Conservation (phyloP, 2,113 vertebrate genomes). For the Phycodurus eques region DNA sequence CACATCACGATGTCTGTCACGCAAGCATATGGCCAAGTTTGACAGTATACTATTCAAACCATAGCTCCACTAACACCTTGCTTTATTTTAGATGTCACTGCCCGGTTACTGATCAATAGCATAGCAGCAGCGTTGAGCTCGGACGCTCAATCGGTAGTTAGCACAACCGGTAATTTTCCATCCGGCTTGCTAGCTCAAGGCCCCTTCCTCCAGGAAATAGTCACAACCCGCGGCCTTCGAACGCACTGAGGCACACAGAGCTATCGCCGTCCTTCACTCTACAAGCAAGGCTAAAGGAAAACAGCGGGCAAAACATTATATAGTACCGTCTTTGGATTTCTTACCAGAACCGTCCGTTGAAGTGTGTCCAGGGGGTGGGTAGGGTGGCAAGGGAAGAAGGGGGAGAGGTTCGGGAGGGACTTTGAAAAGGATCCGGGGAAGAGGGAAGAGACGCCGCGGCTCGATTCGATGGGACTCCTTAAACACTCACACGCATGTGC, state of each 20-base stretch:
- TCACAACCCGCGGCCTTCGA: slow-evolving; percentile 63
- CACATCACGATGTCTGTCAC: slow-evolving; percentile 35
- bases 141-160: neutral
- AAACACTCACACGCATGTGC: slow-evolving; percentile 61
- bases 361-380: slow-evolving; percentile 68
- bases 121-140: fast-evolving
- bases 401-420: slow-evolving; percentile 79
- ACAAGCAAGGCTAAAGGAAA: slow-evolving; percentile 2
- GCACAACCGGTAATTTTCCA: slow-evolving; percentile 39
- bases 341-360: slow-evolving; percentile 66
- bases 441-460: slow-evolving; percentile 72
- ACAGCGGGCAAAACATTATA: slow-evolving; percentile 11
- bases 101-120: fast-evolving
- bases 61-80: neutral
- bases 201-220: slow-evolving; percentile 44
- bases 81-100: fast-evolving
- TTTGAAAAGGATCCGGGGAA: slow-evolving; percentile 77
- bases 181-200: slow-evolving; percentile 42
- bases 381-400: slow-evolving; percentile 74
- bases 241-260: slow-evolving; percentile 32
- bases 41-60: neutral
- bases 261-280: slow-evolving; percentile 54
- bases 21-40: slow-evolving; percentile 35
- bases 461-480: slow-evolving; percentile 62
- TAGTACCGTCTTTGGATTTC: slow-evolving; percentile 5